phyloP scores from a whole-genome alignment of 1,140 invertebrate genomes.

The Papilio glaucus region DNA sequence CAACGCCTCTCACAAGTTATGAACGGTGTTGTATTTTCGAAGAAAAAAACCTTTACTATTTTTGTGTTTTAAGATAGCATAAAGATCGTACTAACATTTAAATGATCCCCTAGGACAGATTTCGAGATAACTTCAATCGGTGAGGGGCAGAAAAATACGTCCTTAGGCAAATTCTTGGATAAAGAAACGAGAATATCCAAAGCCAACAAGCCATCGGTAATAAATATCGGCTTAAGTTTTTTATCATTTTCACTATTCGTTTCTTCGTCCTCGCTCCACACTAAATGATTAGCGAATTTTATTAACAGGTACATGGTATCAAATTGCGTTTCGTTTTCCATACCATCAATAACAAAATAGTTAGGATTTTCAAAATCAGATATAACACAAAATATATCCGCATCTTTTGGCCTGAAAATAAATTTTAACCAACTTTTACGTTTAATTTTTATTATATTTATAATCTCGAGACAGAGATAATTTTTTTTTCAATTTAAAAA shows the following conservation, averaged over 20 bases:
- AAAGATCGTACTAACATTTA: conserved; percentile 55
- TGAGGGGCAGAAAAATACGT: conserved; percentile 65
- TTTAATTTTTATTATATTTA: too few relatives aligned
- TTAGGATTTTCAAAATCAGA: conserved; percentile 70
- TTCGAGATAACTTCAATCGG: conserved; percentile 58
- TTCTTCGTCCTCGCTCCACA: conserved; percentile 39
- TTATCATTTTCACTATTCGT: conserved; percentile 40
- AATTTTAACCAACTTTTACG: too few relatives aligned
- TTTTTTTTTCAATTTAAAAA: too few relatives aligned
- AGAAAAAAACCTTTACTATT: too few relatives aligned
- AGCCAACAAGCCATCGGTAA: conserved; percentile 66
- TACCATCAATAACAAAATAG: conserved; percentile 48
- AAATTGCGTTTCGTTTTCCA: conserved; percentile 54
- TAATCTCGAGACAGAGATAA: too few relatives aligned
- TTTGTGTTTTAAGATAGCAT: conserved; percentile 24
- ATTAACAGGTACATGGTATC: conserved; percentile 65
- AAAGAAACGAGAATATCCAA: conserved; percentile 64
- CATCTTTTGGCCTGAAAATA: conserved; percentile 62
- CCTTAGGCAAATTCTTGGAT: conserved; percentile 58
- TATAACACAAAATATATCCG: conserved; percentile 68
- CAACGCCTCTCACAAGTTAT: too few relatives aligned
- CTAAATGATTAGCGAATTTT: conserved; percentile 65
- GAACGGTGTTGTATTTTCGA: too few relatives aligned
- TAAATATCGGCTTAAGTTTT: conserved; percentile 62
- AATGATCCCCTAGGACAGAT: conserved; percentile 60